Conservation (phyloP, 2,888 invertebrate genomes). For the Drosophila acutilabella region DNA sequence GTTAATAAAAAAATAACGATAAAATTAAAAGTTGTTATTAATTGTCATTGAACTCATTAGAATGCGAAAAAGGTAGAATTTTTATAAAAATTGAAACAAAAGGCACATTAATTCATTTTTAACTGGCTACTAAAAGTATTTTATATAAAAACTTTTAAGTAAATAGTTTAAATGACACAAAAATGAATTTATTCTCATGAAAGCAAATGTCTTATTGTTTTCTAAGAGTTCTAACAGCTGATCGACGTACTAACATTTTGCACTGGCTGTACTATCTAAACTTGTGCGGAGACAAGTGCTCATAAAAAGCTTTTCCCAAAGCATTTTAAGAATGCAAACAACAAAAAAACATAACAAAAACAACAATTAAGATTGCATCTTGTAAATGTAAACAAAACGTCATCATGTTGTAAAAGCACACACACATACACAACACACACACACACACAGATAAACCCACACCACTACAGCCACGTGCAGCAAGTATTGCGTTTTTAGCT, state of each 20-base stretch:
- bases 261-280: constrained; percentile 22
- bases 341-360: background rate
- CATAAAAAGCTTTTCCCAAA: constrained; percentile 34
- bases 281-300: constrained; percentile 12
- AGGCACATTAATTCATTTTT: no score
- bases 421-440: constrained; percentile 3
- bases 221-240: constrained; percentile 3
- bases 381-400: constrained; percentile 72
- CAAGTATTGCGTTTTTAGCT: constrained; percentile 27
- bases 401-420: constrained; percentile 53
- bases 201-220: background rate
- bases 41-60: no score
- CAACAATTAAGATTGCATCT: constrained; percentile 12
- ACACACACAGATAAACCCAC: constrained; percentile 10
- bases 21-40: no score
- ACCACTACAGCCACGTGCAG: constrained; percentile 13
- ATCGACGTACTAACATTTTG: constrained; percentile 27
- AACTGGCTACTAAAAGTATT: no score
- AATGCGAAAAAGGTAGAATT: no score
- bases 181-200: background rate
- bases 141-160: no score
- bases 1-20: no score
- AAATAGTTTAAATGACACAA: background rate
- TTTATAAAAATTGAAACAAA: no score
- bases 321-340: constrained; percentile 37